Percentiles rank a stretch among this genome's conserved stretches.
Conservation (phyloP, 2,113 vertebrate species). For the Dipodomys ordii region DNA sequence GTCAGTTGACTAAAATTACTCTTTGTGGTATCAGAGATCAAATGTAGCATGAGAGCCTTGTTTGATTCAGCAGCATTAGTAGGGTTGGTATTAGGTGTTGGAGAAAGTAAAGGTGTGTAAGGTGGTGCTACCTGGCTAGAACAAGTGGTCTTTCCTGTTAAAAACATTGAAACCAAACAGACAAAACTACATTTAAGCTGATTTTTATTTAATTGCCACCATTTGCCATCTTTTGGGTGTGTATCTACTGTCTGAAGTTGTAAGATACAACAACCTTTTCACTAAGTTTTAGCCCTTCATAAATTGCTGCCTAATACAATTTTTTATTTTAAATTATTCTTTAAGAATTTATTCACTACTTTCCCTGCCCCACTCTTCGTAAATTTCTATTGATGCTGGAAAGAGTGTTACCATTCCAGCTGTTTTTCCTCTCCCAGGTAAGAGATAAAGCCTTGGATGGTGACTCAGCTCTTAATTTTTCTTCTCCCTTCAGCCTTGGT, state of each 20-base stretch:
- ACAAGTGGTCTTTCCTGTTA: neutral
- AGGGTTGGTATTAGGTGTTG: neutral
- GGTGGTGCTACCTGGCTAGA: slow-evolving; percentile 4
- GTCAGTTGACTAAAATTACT: neutral
- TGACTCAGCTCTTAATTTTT: slow-evolving; percentile 7
- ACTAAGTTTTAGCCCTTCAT: slow-evolving; percentile 37
- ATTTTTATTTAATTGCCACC: slow-evolving; percentile 27
- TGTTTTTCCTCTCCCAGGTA: slow-evolving; percentile 10
- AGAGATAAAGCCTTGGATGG: slow-evolving; percentile 8
- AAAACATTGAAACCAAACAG: slow-evolving; percentile 24
- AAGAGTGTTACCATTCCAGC: neutral
- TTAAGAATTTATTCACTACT: slow-evolving; percentile 51
- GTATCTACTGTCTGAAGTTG: neutral
- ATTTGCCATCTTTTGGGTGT: slow-evolving; percentile 37
- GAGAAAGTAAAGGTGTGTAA: neutral
- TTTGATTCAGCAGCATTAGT: slow-evolving; percentile 35
- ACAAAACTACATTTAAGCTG: slow-evolving; percentile 33
- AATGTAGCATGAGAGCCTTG: slow-evolving; percentile 43
- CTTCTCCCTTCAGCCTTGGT: neutral
- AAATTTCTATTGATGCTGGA: slow-evolving; percentile 39
- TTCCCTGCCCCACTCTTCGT: neutral
- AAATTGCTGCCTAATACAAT: slow-evolving; percentile 36
- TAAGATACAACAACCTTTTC: slow-evolving; percentile 28
- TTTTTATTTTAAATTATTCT: slow-evolving; percentile 27
- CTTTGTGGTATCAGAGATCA: slow-evolving; percentile 30